phyloP scores from a whole-genome alignment of 2,888 invertebrate species.

The Odontocolon sp. region DNA sequence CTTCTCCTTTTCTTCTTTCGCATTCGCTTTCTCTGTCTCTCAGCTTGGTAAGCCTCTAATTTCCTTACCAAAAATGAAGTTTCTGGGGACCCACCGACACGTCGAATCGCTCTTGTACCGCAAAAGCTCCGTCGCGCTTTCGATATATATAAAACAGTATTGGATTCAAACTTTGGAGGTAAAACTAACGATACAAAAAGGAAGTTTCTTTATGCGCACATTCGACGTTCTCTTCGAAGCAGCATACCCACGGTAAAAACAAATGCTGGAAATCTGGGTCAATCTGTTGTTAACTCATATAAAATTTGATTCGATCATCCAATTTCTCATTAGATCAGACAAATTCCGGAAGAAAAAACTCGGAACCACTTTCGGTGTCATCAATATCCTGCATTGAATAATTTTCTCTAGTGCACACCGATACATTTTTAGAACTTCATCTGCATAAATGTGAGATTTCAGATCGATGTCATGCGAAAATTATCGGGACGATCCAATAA shows the following conservation, averaged over 20 bases:
- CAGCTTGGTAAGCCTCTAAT: slow-evolving; percentile 68
- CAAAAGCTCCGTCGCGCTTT: neutral
- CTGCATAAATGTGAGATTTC: neutral
- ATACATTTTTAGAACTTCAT: neutral
- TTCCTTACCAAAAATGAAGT: slow-evolving; percentile 67
- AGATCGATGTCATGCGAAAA: slow-evolving; percentile 25
- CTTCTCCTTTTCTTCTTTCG: slow-evolving; percentile 34
- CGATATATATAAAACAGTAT: neutral
- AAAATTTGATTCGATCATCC: too few species aligned
- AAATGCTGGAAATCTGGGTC: too few species aligned
- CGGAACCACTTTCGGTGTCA: neutral
- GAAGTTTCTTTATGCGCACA: too few species aligned
- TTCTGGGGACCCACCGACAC: slow-evolving; percentile 52
- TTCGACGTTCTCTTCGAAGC: too few species aligned
- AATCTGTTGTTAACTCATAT: too few species aligned
- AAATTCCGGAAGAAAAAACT: too few species aligned
- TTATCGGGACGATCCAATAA: slow-evolving; percentile 43
- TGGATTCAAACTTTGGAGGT: too few species aligned
- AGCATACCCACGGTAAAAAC: too few species aligned
- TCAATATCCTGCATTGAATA: neutral
- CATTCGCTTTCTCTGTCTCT: too few species aligned
- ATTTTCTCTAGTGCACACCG: neutral
- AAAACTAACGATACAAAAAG: too few species aligned
- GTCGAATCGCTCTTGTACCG: slow-evolving; percentile 53
- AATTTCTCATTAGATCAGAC: too few species aligned